Base-by-base conservation (phyloP, 2,797 vertebrate genomes). In the Zalophus californianus region DNA sequence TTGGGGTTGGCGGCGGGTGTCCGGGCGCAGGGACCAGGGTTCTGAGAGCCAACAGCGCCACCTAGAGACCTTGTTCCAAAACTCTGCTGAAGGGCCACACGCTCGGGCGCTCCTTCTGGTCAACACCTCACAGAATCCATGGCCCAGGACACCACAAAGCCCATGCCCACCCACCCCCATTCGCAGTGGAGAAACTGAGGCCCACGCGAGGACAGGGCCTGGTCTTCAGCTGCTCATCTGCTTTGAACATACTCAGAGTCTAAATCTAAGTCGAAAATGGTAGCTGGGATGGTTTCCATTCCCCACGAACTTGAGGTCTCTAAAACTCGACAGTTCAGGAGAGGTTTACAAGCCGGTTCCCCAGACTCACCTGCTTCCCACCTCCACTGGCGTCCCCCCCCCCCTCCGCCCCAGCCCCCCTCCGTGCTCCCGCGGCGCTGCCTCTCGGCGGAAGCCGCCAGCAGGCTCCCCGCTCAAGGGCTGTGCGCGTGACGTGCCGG, bases 41-140 rank as follows among this genome's bases (percentile, higher is more conserved):
- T 97, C 90, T 13, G 44, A 96, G 98, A 66, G 90, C 89, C 98
- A 97, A 97, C 97, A 98, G 97, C 90, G 98, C 98, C 99, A 98
- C 98, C 99, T 98, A 91, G 96, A 93, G 99, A 41, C 90, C 92
- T 3, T 0, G 0, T 8, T 27, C 16, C 7, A 44, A 44, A 91
- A 77, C 41, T 21, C n/a, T 0, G n/a, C 52, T 0, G 9, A 7
- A 2, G 54, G 0, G 21, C 1, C 14, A 2, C 0, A 44, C 0
- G 14, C 10, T 0, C 0, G 18, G 18, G 8, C 2, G 0, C 38
- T 0, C 14, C 14, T 32, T 38, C 66, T 0, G 4, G 70, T 9
- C 16, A 0, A 18, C 35, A 25, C 48, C 44, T 52, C 58, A 1
- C 20, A 4, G 86, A 21, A 13, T 3, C 56, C 27, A 0, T 23